Evolutionary conservation across 2,888 invertebrate genomes (phyloP), one percentile per base, ranked within the genome.

Genomic region (Byasa hedistus): DNA sequence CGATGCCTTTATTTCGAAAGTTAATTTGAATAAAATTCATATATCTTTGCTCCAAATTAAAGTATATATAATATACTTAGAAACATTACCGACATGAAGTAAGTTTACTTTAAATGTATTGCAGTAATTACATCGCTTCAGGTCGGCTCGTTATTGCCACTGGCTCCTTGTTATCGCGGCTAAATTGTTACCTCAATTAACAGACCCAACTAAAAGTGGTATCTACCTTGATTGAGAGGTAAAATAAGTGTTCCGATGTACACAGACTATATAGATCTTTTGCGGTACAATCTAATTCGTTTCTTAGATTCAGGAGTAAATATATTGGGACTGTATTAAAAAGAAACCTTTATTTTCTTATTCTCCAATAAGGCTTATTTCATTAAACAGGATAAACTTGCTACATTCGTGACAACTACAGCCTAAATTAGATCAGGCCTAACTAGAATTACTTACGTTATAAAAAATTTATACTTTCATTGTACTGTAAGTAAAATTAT

Each of bases 181-280:
- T 52, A 21, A 52, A 52, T 52, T 52, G 52, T 52, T 52, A 19
- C 52, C 52, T 21, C 52, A 21, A 52, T 52, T 52, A 52, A 52
- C 52, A 21, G 21, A 52, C n/a, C 21, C n/a, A 21, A 52, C 44
- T 10, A 7, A 52, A 19, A 52, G 48, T 19, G 48, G 21, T 8
- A 21, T 8, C 52, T 52, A 5, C 52, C 2, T 52, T 4, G 10
- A 52, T 48, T 48, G 48, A 52, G 7, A 10, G 52, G 12, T 52
- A 52, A 52, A 52, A 52, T 52, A 21, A 52, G 52, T 52, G 19
- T 7, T 21, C 21, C 52, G 21, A 52, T 21, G 21, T 52, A 52
- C 21, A 10, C 44, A 44, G 17, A 10, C 44, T 12, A 44, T 2
- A 44, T 19, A n/a, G n/a, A 10, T 44, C 44, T 44, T 44, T 44